A percentile compares a stretch with the other conserved stretches of the same genome.
Conservation (phyloP, 2,113 vertebrate genomes). For the Myotis davidii region DNA sequence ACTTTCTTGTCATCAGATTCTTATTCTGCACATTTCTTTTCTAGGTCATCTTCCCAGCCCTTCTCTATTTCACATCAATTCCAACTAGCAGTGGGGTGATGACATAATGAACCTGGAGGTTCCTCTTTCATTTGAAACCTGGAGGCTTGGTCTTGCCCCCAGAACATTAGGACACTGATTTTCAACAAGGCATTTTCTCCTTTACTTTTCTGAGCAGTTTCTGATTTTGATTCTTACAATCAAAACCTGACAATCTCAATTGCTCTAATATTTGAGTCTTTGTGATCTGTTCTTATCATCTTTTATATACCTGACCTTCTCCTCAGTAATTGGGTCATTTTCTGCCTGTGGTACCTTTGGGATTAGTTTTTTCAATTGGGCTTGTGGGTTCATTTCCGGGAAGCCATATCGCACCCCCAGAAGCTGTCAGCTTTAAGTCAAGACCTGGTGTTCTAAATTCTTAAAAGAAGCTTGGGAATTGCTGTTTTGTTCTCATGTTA, state of each 20-base stretch:
- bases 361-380: slow-evolving; percentile 63
- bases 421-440: slow-evolving; percentile 37
- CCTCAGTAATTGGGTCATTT: slow-evolving; percentile 62
- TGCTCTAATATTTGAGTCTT: slow-evolving; percentile 35
- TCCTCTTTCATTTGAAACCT: slow-evolving; percentile 21
- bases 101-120: neutral
- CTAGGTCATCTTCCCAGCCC: neutral
- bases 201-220: neutral
- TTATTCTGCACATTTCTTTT: neutral
- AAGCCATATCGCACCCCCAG: neutral
- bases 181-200: slow-evolving; percentile 21
- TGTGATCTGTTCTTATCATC: slow-evolving; percentile 35
- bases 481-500: slow-evolving; percentile 56
- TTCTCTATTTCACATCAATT: neutral
- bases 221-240: slow-evolving; percentile 55
- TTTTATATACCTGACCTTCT: slow-evolving; percentile 25
- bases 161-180: neutral
- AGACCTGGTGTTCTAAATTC: slow-evolving; percentile 66
- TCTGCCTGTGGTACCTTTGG: slow-evolving; percentile 51
- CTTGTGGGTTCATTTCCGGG: slow-evolving; percentile 40
- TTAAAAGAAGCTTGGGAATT: slow-evolving; percentile 40
- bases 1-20: slow-evolving; percentile 7
- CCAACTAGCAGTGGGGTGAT: neutral
- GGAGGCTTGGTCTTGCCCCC: neutral
- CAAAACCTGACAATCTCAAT: neutral